A percentile compares a stretch with the other conserved stretches of the same genome.
Evolutionary conservation across 2,113 vertebrate species (phyloP).

Genomic region (Cygnus buccinator): DNA sequence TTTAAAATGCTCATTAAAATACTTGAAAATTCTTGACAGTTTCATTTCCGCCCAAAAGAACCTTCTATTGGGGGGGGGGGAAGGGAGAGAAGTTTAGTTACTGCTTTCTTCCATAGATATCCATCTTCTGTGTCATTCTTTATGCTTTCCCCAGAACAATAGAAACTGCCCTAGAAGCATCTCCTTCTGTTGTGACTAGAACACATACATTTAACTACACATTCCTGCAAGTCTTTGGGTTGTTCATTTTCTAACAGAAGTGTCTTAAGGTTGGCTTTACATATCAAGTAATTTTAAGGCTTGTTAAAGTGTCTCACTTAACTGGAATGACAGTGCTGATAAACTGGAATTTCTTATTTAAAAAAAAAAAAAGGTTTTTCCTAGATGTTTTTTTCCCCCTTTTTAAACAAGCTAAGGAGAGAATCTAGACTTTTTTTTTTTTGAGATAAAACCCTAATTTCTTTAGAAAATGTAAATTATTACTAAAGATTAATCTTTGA

Average conservation of each 20-base stretch:
- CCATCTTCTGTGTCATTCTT: accelerated
- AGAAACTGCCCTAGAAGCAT: accelerated
- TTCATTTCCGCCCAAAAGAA: neutral
- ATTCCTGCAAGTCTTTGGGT: accelerated
- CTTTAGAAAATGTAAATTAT: neutral
- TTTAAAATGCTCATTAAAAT: neutral
- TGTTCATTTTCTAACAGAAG: neutral
- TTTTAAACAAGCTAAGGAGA: neutral
- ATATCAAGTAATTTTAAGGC: neutral
- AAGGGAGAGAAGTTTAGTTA: neutral
- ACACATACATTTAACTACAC: accelerated
- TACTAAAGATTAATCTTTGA: neutral
- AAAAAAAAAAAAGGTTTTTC: too few relatives aligned
- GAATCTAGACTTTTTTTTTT: neutral
- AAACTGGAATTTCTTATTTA: too few relatives aligned
- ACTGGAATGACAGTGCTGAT: accelerated
- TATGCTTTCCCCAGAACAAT: accelerated
- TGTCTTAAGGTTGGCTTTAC: accelerated
- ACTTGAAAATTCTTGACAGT: neutral
- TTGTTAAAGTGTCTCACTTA: neutral
- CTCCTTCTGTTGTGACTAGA: too few relatives aligned
- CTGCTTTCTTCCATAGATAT: neutral
- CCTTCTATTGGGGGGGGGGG: neutral
- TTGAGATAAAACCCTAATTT: neutral
- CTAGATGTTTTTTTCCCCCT: neutral